A percentile compares a stretch with the other conserved stretches of the same genome.
phyloP scores from a whole-genome alignment of 1,140 invertebrate genomes.

The Geopemphigus sp. region DNA sequence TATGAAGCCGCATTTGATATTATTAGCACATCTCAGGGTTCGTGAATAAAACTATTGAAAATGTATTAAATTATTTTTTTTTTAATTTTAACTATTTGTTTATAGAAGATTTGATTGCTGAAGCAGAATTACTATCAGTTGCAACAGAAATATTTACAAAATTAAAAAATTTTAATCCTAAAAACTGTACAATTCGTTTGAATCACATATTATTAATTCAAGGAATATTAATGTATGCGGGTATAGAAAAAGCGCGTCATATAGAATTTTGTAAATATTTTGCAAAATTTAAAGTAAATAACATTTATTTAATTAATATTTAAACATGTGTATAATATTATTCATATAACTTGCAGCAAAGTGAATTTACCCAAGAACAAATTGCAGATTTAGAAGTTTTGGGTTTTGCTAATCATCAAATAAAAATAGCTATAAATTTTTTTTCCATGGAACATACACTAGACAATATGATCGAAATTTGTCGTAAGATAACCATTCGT shows the following conservation, averaged over 20 bases:
- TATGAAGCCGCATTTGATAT: conserved; percentile 94
- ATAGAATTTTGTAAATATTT: conserved; percentile 65
- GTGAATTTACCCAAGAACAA: conserved; percentile 15
- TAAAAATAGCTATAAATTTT: conserved; percentile 38
- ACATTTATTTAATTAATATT: conserved; percentile 18
- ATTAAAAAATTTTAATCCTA: conserved; percentile 65
- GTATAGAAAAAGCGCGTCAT: conserved; percentile 73
- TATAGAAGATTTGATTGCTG: conserved; percentile 69
- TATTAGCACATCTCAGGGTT: conserved; percentile 60
- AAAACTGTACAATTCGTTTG: conserved; percentile 72
- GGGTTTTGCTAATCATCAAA: conserved; percentile 43
- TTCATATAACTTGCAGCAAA: not conserved
- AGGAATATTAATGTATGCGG: conserved; percentile 76
- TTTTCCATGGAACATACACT: conserved; percentile 34
- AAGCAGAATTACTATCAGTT: conserved; percentile 80
- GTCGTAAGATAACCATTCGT: conserved; percentile 35
- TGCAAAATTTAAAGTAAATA: conserved; percentile 62
- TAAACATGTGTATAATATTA: not conserved
- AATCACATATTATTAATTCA: conserved; percentile 80
- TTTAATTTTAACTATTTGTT: conserved; percentile 39
- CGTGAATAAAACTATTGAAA: not conserved
- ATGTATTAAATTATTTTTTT: not conserved
- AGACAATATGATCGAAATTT: conserved; percentile 23
- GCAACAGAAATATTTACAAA: conserved; percentile 74
- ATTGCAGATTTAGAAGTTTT: conserved; percentile 30